Evolutionary conservation across 2,797 vertebrate genomes (phyloP).

Genomic region (Neosalanx taihuensis): DNA sequence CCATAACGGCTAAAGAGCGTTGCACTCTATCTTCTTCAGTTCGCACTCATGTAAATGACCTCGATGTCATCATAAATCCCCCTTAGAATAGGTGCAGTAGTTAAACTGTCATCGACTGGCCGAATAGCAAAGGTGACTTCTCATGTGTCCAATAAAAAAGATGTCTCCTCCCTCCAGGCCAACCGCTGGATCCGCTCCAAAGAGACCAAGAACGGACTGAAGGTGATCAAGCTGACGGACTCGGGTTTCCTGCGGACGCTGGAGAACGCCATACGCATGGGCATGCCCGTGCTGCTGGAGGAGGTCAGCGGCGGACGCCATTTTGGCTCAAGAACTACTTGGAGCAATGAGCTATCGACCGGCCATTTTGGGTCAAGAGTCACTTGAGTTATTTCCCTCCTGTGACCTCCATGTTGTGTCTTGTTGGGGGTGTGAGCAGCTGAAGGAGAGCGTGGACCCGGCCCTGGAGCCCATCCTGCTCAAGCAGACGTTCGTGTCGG

Average conservation of each 20-base stretch:
- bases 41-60: not conserved
- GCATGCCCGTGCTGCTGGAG: constrained; percentile 80
- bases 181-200: constrained; percentile 85
- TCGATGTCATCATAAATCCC: not conserved
- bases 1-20: too few species aligned
- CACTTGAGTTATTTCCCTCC: not conserved
- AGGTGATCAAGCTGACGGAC: constrained; percentile 84
- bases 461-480: constrained; percentile 83
- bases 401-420: not conserved
- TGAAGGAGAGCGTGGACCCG: constrained; percentile 83
- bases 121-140: not conserved
- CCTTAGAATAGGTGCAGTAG: not conserved
- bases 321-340: not conserved
- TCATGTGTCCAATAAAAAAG: not conserved
- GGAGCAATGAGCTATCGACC: not conserved
- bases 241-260: constrained; percentile 74
- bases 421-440: constrained; percentile 57
- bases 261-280: constrained; percentile 81
- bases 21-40: not conserved
- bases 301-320: constrained; percentile 62
- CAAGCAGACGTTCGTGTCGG: constrained; percentile 82
- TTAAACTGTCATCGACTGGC: not conserved
- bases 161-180: constrained; percentile 63
- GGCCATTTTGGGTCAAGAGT: not conserved
- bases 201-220: constrained; percentile 77